Conservation (phyloP, 2,113 vertebrate species). For the Hippocampus guttulatus region DNA sequence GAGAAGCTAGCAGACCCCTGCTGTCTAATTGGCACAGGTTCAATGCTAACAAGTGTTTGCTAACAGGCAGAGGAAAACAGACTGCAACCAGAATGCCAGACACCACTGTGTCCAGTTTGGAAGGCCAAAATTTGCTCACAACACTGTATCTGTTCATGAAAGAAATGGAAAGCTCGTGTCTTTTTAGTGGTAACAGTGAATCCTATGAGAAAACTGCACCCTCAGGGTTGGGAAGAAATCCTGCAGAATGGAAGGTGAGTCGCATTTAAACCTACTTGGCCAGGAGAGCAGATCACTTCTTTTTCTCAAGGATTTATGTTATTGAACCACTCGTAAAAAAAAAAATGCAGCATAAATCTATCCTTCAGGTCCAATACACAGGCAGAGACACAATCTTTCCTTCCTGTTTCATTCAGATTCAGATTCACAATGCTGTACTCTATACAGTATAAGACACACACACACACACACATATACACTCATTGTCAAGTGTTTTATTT, state of each 20-base stretch:
- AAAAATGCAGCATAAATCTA: constrained; percentile 30
- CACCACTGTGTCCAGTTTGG: constrained; percentile 37
- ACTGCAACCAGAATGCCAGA: constrained; percentile 20
- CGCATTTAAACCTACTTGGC: constrained; percentile 35
- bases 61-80: constrained; percentile 48
- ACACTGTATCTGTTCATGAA: constrained; percentile 58
- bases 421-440: background rate
- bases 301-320: constrained; percentile 36
- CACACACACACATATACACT: too few species aligned
- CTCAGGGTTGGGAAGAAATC: constrained; percentile 38
- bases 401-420: background rate
- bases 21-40: constrained; percentile 68
- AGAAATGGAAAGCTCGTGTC: constrained; percentile 56
- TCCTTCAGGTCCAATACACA: constrained; percentile 34
- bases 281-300: constrained; percentile 33
- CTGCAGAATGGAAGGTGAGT: constrained; percentile 30
- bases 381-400: constrained; percentile 31
- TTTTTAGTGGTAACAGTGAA: constrained; percentile 66
- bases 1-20: constrained; percentile 61
- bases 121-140: constrained; percentile 22
- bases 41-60: constrained; percentile 61
- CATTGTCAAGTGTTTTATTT: background rate
- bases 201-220: constrained; percentile 48
- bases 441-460: too few species aligned
- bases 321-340: constrained; percentile 13